phyloP scores from a whole-genome alignment of 2,888 invertebrate species.

The Agrochola litura region DNA sequence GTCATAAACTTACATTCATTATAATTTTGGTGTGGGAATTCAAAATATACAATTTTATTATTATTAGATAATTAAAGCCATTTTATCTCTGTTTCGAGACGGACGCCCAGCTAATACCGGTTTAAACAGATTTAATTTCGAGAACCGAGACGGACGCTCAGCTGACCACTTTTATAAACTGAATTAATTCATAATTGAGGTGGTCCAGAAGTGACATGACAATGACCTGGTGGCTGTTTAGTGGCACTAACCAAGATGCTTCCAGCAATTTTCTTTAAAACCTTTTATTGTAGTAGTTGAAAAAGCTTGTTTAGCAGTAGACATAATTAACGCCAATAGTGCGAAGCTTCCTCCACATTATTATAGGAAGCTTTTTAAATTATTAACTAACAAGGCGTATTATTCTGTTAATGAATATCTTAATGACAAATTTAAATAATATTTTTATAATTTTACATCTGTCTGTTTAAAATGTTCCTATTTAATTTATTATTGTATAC shows the following conservation, averaged over 20 bases:
- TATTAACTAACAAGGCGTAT: too few species aligned
- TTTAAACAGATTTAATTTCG: neutral
- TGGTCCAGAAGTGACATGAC: too few species aligned
- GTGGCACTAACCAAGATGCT: neutral
- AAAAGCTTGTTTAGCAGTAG: neutral
- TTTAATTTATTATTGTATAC: too few species aligned
- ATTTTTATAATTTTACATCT: too few species aligned
- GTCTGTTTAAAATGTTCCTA: too few species aligned
- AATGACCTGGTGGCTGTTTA: neutral
- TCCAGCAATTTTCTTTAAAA: neutral
- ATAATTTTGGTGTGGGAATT: conserved; percentile 33
- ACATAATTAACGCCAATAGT: neutral
- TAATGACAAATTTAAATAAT: too few species aligned
- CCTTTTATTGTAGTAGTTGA: neutral
- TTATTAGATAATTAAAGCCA: neutral
- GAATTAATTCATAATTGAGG: neutral
- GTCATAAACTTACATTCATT: conserved; percentile 25
- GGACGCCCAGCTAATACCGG: too few species aligned
- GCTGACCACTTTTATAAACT: neutral
- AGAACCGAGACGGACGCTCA: neutral
- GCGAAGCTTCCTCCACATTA: too few species aligned
- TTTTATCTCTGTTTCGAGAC: neutral
- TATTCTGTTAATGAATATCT: too few species aligned
- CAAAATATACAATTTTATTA: neutral
- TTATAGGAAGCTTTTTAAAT: too few species aligned